A percentile compares a stretch with the other conserved stretches of the same genome.
Evolutionary conservation across 1,140 invertebrate species (phyloP).

Genomic region (Drosophila gunungcola): DNA sequence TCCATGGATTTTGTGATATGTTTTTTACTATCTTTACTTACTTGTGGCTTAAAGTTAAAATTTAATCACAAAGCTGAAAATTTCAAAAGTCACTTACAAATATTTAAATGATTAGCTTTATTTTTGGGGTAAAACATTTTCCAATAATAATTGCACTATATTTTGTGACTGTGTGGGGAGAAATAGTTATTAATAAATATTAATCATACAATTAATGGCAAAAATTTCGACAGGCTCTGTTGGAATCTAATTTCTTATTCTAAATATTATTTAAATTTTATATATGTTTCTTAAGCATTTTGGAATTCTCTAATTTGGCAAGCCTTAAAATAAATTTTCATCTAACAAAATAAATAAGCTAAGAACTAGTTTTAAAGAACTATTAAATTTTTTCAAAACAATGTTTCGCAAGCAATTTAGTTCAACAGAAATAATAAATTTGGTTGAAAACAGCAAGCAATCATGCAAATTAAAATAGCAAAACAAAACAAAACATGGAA

Average conservation of each 20-base stretch:
- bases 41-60: not conserved
- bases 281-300: constrained; percentile 22
- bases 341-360: constrained; percentile 33
- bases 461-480: constrained; percentile 46
- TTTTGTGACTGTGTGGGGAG: constrained; percentile 18
- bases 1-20: not conserved
- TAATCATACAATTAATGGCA: constrained; percentile 20
- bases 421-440: constrained; percentile 44
- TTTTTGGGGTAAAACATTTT: constrained; percentile 26
- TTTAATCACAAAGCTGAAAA: constrained; percentile 25
- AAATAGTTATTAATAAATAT: constrained; percentile 39
- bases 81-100: constrained; percentile 7
- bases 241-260: not conserved
- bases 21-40: constrained; percentile 9
- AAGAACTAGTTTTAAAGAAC: constrained; percentile 4
- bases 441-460: constrained; percentile 35
- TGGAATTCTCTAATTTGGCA: constrained; percentile 73
- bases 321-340: constrained; percentile 34
- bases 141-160: constrained; percentile 31
- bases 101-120: constrained; percentile 28
- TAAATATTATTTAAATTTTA: constrained; percentile 20
- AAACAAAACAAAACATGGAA: constrained; percentile 27
- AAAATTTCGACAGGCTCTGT: constrained; percentile 29
- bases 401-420: constrained; percentile 4
- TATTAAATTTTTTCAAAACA: not conserved